phyloP scores from a whole-genome alignment of 2,888 invertebrate genomes.

The Keiferia lycopersicella region DNA sequence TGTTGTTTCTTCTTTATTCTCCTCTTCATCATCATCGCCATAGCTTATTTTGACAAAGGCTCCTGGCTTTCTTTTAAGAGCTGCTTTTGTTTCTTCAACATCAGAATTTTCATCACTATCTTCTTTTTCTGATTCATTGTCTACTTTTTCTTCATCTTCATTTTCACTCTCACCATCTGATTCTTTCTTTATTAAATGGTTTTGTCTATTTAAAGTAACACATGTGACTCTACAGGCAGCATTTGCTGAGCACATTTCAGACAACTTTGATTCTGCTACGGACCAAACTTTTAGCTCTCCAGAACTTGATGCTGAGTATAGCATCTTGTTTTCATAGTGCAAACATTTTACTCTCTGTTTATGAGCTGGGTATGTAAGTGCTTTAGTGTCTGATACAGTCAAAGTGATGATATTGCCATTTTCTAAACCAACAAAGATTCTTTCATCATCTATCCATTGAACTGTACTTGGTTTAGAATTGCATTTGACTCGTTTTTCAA shows the following conservation, averaged over 20 bases:
- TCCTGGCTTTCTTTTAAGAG: slow-evolving; percentile 61
- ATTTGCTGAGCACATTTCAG: slow-evolving; percentile 81
- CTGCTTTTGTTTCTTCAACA: slow-evolving; percentile 34
- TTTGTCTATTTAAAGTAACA: slow-evolving; percentile 81
- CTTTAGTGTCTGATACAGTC: slow-evolving; percentile 76
- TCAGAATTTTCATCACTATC: slow-evolving; percentile 51
- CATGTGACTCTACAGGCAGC: slow-evolving; percentile 89
- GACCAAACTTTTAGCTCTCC: slow-evolving; percentile 90
- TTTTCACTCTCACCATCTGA: slow-evolving; percentile 44
- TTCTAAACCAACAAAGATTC: slow-evolving; percentile 87
- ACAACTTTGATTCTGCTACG: slow-evolving; percentile 57
- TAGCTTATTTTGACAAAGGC: slow-evolving; percentile 70
- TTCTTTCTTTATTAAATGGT: slow-evolving; percentile 65
- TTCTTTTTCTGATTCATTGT: slow-evolving; percentile 36
- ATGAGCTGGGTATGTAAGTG: slow-evolving; percentile 78
- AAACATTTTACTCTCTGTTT: slow-evolving; percentile 86
- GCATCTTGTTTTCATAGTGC: slow-evolving; percentile 74
- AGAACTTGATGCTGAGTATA: slow-evolving; percentile 88
- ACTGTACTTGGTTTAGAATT: slow-evolving; percentile 86
- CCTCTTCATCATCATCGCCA: slow-evolving; percentile 50
- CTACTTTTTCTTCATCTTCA: slow-evolving; percentile 36
- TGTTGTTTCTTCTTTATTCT: slow-evolving; percentile 41
- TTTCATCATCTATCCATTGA: slow-evolving; percentile 84
- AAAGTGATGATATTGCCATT: slow-evolving; percentile 85
- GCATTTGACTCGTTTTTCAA: slow-evolving; percentile 85